Evolutionary conservation across 1,140 invertebrate species (phyloP).

Genomic region (Microplitis mediator): DNA sequence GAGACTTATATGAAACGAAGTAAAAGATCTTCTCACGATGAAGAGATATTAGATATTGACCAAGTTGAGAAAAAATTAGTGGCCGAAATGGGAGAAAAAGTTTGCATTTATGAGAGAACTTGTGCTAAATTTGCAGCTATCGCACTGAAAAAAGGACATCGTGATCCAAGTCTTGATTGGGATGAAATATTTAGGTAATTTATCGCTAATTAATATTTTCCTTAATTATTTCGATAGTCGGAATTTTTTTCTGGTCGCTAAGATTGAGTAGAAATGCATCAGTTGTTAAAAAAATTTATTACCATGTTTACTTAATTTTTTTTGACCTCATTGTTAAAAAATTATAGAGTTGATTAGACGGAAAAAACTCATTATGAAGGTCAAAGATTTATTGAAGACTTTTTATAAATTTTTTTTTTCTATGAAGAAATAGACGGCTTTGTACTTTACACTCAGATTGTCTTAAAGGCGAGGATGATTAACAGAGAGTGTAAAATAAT

Average conservation of each 20-base stretch:
- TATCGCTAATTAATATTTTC: not conserved
- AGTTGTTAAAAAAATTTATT: no score
- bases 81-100: constrained; percentile 70
- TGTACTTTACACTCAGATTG: no score
- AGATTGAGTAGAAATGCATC: no score
- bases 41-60: constrained; percentile 66
- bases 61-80: constrained; percentile 75
- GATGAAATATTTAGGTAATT: constrained; percentile 70
- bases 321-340: not conserved
- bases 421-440: no score
- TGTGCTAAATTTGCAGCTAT: constrained; percentile 70
- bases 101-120: constrained; percentile 74
- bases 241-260: no score
- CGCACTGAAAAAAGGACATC: constrained; percentile 52
- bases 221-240: not conserved
- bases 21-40: constrained; percentile 56
- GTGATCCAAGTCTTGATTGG: constrained; percentile 64
- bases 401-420: no score
- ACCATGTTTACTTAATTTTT: not conserved
- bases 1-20: constrained; percentile 68
- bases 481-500: no score
- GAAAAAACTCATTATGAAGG: no score
- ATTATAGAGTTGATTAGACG: no score
- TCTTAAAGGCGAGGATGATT: no score
- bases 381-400: no score